These are phyloP conservation scores for Oreochromis mossambicus DNA, from an alignment of 2,797 vertebrate species.

Conservation along the genomic window DNA sequence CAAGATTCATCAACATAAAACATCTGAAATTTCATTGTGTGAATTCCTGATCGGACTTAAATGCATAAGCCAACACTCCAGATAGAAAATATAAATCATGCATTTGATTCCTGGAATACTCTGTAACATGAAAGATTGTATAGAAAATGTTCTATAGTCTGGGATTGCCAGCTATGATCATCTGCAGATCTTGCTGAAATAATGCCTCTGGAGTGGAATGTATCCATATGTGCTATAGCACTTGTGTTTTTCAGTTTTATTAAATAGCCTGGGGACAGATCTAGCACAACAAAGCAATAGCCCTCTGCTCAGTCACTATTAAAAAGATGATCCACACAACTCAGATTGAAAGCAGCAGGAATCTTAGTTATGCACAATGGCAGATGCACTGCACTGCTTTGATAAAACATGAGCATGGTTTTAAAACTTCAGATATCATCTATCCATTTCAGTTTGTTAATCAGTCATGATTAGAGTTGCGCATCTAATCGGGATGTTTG, in stretches of 20 bases:
- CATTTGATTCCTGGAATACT: background rate
- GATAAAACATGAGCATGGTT: background rate
- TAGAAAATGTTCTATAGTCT: background rate
- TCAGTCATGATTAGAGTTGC: background rate
- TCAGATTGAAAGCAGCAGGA: background rate
- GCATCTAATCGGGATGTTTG: background rate
- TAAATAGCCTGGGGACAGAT: background rate
- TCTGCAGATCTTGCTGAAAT: background rate
- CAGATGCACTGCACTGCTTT: background rate
- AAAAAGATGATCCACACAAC: background rate
- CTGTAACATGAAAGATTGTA: background rate
- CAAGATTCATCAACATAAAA: background rate
- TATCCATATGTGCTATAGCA: background rate
- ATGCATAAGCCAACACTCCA: background rate
- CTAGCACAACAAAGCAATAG: background rate
- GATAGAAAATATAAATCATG: background rate
- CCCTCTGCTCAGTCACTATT: background rate
- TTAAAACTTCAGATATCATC: background rate
- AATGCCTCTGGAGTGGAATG: background rate
- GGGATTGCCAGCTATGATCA: background rate
- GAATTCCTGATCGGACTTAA: background rate
- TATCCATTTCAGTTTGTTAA: background rate
- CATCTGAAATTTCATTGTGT: background rate
- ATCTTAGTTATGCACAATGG: background rate
- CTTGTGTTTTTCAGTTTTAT: background rate